Evolutionary conservation across 2,888 invertebrate species (phyloP).

Genomic region (Parthenolecanium corni): DNA sequence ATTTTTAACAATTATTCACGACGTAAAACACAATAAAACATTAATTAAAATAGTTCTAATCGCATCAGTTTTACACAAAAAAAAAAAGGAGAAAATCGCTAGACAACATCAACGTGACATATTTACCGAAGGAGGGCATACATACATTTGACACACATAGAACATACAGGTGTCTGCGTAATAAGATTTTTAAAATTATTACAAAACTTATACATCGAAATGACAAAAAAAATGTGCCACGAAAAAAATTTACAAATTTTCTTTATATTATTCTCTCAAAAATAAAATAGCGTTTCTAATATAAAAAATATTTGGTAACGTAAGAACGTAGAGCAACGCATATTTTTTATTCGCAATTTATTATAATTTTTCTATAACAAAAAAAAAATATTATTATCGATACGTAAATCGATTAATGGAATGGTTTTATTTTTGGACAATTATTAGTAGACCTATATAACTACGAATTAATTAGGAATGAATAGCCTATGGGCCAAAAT

Average conservation of each 20-base stretch:
- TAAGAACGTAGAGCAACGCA: slow-evolving; percentile 25
- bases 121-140: slow-evolving; percentile 1
- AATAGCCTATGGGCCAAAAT: too few species aligned
- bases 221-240: slow-evolving; percentile 15
- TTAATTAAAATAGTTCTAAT: slow-evolving; percentile 20
- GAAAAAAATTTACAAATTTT: slow-evolving; percentile 16
- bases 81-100: slow-evolving; percentile 8
- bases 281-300: slow-evolving; percentile 17
- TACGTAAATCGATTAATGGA: background rate
- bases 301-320: slow-evolving; percentile 27
- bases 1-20: slow-evolving; percentile 28
- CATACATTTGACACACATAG: background rate
- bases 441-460: too few species aligned
- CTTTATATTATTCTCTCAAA: background rate
- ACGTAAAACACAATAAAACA: slow-evolving; percentile 24
- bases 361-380: background rate
- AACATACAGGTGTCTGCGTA: background rate
- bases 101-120: slow-evolving; percentile 18
- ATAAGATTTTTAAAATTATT: background rate
- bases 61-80: slow-evolving; percentile 25
- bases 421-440: background rate
- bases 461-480: too few species aligned
- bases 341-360: background rate
- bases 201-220: slow-evolving; percentile 9
- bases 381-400: background rate